Percentiles rank a stretch among this genome's conserved stretches.
Evolutionary conservation across 2,888 invertebrate species (phyloP).

Genomic region (Zygogramma bicolorata): DNA sequence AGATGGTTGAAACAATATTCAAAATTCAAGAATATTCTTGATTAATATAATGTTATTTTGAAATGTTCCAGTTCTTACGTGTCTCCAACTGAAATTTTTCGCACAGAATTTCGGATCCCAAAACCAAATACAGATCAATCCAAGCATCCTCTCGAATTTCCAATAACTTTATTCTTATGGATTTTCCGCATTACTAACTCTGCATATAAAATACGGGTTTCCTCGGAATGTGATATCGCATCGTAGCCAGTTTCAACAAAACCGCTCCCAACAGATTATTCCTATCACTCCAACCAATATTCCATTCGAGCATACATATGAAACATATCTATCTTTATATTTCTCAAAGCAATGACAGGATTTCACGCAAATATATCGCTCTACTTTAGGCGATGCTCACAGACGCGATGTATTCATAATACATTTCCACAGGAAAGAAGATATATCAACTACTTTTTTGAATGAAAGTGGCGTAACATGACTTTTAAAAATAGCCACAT

Average conservation of each 20-base stretch:
- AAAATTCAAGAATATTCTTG: too few relatives aligned
- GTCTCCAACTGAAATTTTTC: too few relatives aligned
- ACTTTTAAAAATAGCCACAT: constrained; percentile 44
- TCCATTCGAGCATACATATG: constrained; percentile 11
- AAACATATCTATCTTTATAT: constrained; percentile 18
- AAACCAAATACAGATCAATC: neutral
- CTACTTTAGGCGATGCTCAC: constrained; percentile 31
- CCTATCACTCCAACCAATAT: constrained; percentile 10
- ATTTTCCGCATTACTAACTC: neutral
- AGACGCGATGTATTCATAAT: constrained; percentile 34
- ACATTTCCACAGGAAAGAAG: constrained; percentile 32
- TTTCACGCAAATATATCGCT: constrained; percentile 27
- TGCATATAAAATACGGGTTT: neutral
- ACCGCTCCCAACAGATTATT: constrained; percentile 7
- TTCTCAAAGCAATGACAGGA: constrained; percentile 21
- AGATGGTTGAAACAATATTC: too few relatives aligned
- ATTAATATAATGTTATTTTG: too few relatives aligned
- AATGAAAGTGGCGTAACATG: constrained; percentile 37
- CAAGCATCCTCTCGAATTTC: neutral
- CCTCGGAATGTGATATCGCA: neutral
- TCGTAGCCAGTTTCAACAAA: neutral
- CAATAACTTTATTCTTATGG: neutral
- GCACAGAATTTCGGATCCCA: neutral
- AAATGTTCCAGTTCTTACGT: too few relatives aligned
- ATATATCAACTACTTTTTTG: constrained; percentile 32